These are phyloP conservation scores for Eupithecia tripunctaria DNA, from an alignment of 2,888 invertebrate genomes.

Conservation along the genomic window DNA sequence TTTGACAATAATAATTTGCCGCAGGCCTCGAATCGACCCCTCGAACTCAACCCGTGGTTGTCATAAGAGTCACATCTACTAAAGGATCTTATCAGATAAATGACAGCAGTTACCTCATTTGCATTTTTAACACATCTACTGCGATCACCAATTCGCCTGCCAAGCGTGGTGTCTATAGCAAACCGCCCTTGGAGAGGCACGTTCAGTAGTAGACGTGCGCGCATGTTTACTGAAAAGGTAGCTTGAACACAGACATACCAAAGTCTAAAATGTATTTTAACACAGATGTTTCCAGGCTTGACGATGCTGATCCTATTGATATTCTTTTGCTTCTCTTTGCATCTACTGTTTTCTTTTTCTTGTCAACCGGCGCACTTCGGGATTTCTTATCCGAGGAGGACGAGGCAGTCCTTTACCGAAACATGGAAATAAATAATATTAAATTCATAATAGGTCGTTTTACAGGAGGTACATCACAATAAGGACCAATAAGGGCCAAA, in stretches of 20 bases:
- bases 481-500: no score
- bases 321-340: conserved; percentile 56
- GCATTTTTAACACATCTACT: neutral
- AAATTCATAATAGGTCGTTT: neutral
- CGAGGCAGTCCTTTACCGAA: conserved; percentile 54
- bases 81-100: no score
- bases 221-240: neutral
- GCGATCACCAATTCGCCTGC: neutral
- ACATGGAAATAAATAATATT: neutral
- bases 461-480: no score
- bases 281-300: conserved; percentile 55
- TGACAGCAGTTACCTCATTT: neutral
- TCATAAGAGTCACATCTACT: no score
- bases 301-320: conserved; percentile 59
- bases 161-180: no score
- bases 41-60: no score
- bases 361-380: conserved; percentile 58
- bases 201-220: no score
- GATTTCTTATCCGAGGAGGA: conserved; percentile 66
- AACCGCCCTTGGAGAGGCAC: neutral
- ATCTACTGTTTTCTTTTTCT: conserved; percentile 55
- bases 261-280: conserved; percentile 76
- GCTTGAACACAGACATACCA: conserved; percentile 53
- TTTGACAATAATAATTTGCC: no score
- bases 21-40: no score